These are phyloP conservation scores for Solenopsis fugax DNA, from an alignment of 1,140 invertebrate genomes.

Conservation along the genomic window DNA sequence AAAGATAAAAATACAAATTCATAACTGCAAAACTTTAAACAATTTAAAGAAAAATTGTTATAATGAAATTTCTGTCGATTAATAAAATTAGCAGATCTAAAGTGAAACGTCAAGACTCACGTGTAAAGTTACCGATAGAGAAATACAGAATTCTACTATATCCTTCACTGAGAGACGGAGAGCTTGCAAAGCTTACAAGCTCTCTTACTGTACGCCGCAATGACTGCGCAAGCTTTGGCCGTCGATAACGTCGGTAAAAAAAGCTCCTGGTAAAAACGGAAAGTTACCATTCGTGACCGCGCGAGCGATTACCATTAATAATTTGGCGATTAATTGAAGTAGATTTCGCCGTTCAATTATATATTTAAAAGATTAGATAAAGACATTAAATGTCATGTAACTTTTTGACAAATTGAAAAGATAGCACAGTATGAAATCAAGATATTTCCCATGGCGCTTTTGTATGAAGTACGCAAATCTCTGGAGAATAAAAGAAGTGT, in stretches of 20 bases:
- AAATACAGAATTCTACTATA: background rate
- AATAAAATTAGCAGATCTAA: background rate
- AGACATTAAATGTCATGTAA: background rate
- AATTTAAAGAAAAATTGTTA: background rate
- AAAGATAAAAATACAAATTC: background rate
- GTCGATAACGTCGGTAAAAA: conserved; percentile 73
- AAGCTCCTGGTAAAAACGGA: background rate
- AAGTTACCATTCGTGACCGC: conserved; percentile 34
- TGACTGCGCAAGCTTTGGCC: conserved; percentile 15
- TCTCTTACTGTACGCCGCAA: background rate
- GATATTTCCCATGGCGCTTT: background rate
- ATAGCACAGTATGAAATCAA: background rate
- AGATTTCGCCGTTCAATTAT: background rate
- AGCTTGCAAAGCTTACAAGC: conserved; percentile 12
- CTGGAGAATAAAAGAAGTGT: background rate
- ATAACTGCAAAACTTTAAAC: background rate
- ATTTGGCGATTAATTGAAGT: conserved; percentile 2
- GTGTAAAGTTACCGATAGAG: conserved; percentile 58
- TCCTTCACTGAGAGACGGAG: background rate
- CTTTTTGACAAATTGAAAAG: background rate
- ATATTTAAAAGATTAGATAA: conserved; percentile 1
- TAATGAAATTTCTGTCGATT: background rate
- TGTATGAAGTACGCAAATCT: background rate
- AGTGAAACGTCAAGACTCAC: background rate
- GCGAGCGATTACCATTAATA: background rate